These are phyloP conservation scores for Oryzias woworae DNA, from an alignment of 2,113 vertebrate species.

Conservation along the genomic window DNA sequence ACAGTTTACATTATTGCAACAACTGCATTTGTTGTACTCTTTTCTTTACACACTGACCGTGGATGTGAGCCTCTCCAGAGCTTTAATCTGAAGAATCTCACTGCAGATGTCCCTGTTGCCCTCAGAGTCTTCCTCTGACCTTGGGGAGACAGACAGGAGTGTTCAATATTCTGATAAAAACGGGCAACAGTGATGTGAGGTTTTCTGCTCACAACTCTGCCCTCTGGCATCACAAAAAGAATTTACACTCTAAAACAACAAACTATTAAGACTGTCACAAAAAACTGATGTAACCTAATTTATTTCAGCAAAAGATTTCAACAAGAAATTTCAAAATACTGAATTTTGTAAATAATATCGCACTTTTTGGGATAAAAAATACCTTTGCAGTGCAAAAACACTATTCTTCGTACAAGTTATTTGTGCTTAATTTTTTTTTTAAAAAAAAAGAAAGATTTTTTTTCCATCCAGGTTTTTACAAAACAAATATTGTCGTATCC, in stretches of 20 bases:
- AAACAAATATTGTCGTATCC: too few relatives aligned
- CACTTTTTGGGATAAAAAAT: too few relatives aligned
- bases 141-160: constrained; percentile 41
- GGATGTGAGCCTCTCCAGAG: constrained; percentile 90
- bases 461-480: too few relatives aligned
- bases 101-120: constrained; percentile 87
- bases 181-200: constrained; percentile 2
- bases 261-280: too few relatives aligned
- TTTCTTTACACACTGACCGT: constrained; percentile 69
- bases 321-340: too few relatives aligned
- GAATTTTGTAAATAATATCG: too few relatives aligned
- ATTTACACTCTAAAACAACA: neutral
- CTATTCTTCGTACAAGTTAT: too few relatives aligned
- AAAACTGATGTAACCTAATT: too few relatives aligned
- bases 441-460: too few relatives aligned
- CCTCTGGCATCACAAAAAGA: constrained; percentile 48
- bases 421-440: too few relatives aligned
- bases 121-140: constrained; percentile 87
- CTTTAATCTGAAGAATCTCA: constrained; percentile 88
- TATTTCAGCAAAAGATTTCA: too few relatives aligned
- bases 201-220: constrained; percentile 30
- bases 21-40: neutral
- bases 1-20: neutral
- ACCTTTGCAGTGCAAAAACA: too few relatives aligned
- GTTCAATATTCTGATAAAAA: constrained; percentile 14